Evolutionary conservation across 1,140 invertebrate species (phyloP).

Genomic region (Megathymus violae): DNA sequence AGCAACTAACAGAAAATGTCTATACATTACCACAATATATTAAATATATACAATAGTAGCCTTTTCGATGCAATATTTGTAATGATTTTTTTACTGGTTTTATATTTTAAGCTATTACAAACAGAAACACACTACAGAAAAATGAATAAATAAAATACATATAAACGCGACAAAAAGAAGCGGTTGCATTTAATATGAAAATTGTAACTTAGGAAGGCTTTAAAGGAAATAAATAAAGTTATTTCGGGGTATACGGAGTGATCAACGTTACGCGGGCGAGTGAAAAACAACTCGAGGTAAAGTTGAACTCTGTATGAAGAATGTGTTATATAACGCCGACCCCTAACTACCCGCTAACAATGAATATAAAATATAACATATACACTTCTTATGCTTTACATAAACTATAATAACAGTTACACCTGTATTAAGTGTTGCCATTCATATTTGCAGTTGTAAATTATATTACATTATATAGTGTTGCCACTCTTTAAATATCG

Average conservation of each 20-base stretch:
- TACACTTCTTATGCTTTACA: constrained; percentile 80
- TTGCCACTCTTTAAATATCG: constrained; percentile 41
- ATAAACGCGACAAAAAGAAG: constrained; percentile 78
- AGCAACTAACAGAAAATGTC: constrained; percentile 63
- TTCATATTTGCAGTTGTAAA: constrained; percentile 72
- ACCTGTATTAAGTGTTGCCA: constrained; percentile 76
- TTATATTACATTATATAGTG: constrained; percentile 69
- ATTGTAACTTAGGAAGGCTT: constrained; percentile 70
- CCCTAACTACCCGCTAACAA: constrained; percentile 51
- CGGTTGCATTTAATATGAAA: constrained; percentile 65
- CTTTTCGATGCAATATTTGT: constrained; percentile 61
- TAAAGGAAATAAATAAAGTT: constrained; percentile 70
- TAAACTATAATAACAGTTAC: constrained; percentile 82
- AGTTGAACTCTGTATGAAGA: constrained; percentile 37
- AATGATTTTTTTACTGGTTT: constrained; percentile 69
- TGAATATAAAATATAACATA: constrained; percentile 79
- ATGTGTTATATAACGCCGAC: constrained; percentile 14
- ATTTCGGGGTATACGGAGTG: constrained; percentile 48
- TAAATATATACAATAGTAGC: constrained; percentile 75
- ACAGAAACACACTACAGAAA: constrained; percentile 78
- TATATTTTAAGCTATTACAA: constrained; percentile 77
- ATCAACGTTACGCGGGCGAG: constrained; percentile 31
- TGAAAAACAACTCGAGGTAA: constrained; percentile 7
- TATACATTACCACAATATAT: constrained; percentile 75
- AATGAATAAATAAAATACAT: constrained; percentile 62